phyloP scores from a whole-genome alignment of 1,140 invertebrate species.

The Hylaeus volcanicus region DNA sequence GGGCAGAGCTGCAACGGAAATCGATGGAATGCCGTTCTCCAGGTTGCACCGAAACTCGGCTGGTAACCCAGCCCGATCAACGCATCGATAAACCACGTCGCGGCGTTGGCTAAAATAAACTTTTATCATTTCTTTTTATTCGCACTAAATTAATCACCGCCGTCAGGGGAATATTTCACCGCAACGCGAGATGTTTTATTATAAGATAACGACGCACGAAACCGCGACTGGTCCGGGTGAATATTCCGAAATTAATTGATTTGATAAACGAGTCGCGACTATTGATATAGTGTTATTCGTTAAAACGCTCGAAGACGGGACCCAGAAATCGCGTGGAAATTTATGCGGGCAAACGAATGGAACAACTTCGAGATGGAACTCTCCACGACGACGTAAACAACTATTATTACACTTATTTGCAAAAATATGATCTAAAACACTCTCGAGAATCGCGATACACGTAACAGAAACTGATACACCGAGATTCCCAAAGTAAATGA shows the following conservation, averaged over 20 bases:
- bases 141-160: conserved; percentile 47
- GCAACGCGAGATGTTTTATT: conserved; percentile 39
- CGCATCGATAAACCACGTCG: conserved; percentile 64
- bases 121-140: conserved; percentile 39
- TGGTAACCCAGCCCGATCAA: conserved; percentile 65
- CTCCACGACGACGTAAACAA: too few relatives aligned
- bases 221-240: not conserved
- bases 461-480: too few relatives aligned
- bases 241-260: conserved; percentile 46
- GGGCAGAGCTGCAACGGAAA: conserved; percentile 63
- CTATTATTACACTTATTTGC: too few relatives aligned
- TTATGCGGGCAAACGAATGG: conserved; percentile 10
- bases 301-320: conserved; percentile 6
- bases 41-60: conserved; percentile 57
- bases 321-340: not conserved
- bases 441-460: too few relatives aligned
- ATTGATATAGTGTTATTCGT: conserved; percentile 37
- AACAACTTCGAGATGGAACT: too few relatives aligned
- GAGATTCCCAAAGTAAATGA: too few relatives aligned
- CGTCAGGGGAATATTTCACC: conserved; percentile 35
- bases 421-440: too few relatives aligned
- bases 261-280: conserved; percentile 36
- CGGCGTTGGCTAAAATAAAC: conserved; percentile 46
- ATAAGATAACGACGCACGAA: conserved; percentile 16
- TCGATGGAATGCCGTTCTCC: conserved; percentile 72